Evolutionary conservation across 2,797 vertebrate species (phyloP).

Genomic region (Danio jaintianensis): DNA sequence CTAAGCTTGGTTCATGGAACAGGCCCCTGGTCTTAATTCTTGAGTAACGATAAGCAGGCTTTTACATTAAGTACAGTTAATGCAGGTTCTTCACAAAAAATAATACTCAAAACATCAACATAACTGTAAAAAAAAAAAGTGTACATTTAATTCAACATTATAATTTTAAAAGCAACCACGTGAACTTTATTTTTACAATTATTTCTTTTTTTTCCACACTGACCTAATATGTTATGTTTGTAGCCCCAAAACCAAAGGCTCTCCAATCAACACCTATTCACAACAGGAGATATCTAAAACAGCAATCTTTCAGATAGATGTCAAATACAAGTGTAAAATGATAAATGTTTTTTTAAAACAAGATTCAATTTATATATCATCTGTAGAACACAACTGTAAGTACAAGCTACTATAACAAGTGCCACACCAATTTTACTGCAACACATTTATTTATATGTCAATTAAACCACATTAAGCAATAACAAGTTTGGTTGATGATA

Average conservation of each 20-base stretch:
- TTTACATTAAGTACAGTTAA: no score
- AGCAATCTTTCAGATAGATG: neutral
- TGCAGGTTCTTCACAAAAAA: no score
- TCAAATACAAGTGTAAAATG: neutral
- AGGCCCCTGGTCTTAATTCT: no score
- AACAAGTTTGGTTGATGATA: neutral
- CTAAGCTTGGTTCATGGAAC: no score
- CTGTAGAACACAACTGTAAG: neutral
- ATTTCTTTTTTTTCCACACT: no score
- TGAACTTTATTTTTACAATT: no score
- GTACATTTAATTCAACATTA: no score
- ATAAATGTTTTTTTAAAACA: neutral
- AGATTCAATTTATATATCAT: neutral
- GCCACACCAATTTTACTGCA: neutral
- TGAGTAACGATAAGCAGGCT: no score
- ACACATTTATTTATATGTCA: conserved; percentile 39
- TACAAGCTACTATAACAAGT: neutral
- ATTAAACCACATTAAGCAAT: conserved; percentile 14
- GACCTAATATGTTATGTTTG: neutral
- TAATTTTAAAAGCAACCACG: no score
- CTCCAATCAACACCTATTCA: neutral
- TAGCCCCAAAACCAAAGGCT: neutral
- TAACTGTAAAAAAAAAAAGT: no score
- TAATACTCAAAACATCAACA: no score
- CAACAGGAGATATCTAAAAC: neutral